Percentiles rank a stretch among this genome's conserved stretches.
Conservation (phyloP, 2,888 invertebrate genomes). For the Arctia plantaginis region DNA sequence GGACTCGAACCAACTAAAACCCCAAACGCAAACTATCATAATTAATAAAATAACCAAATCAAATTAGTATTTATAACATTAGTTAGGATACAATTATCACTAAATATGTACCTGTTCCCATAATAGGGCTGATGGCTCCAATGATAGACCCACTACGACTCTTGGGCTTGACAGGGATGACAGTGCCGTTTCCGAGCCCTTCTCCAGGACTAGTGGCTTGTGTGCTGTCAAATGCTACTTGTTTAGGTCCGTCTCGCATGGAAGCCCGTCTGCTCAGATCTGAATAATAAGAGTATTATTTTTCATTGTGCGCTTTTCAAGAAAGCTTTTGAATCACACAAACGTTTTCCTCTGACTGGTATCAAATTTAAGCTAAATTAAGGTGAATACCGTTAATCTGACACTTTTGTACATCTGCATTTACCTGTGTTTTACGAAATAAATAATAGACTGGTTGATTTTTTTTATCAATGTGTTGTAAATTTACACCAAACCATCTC, state of each 20-base stretch:
- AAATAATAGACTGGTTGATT: too few species aligned
- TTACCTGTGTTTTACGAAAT: too few species aligned
- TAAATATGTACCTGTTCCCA: slow-evolving; percentile 76
- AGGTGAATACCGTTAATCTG: background rate
- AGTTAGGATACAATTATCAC: background rate
- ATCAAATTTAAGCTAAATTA: background rate
- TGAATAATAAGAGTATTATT: slow-evolving; percentile 36
- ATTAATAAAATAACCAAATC: background rate
- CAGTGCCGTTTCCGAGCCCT: slow-evolving; percentile 69
- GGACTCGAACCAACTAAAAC: too few species aligned
- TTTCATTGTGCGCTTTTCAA: background rate
- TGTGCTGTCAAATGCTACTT: slow-evolving; percentile 76
- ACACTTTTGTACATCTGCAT: too few species aligned
- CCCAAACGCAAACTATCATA: too few species aligned
- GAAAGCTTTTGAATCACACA: background rate
- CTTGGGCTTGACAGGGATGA: slow-evolving; percentile 71
- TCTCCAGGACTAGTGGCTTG: slow-evolving; percentile 71
- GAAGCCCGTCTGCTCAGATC: slow-evolving; percentile 78
- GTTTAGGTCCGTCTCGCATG: slow-evolving; percentile 70
- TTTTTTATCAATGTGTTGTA: too few species aligned
- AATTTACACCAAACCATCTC: too few species aligned
- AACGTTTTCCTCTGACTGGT: background rate
- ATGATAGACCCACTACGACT: slow-evolving; percentile 84
- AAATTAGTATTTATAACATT: background rate
- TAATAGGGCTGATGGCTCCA: slow-evolving; percentile 83